Conservation (phyloP, 2,888 invertebrate species). For the Calliopum simillimum region DNA sequence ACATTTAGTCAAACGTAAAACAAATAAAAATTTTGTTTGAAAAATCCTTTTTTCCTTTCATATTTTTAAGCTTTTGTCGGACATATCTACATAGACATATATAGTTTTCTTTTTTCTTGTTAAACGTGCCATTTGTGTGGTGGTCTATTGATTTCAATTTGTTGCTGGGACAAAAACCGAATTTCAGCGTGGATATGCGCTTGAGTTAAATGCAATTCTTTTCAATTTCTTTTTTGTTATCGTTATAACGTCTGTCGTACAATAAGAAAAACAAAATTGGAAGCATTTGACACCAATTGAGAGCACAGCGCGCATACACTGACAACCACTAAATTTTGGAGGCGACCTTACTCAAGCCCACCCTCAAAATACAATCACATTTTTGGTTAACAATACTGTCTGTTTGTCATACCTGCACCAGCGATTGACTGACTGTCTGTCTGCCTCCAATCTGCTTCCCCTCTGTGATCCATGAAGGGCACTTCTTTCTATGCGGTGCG, state of each 20-base stretch:
- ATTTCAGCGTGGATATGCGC: conserved; percentile 42
- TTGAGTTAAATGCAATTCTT: conserved; percentile 49
- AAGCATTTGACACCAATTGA: conserved; percentile 33
- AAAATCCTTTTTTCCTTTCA: conserved; percentile 14
- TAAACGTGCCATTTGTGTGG: neutral
- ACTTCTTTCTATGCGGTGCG: neutral
- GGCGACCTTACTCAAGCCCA: neutral
- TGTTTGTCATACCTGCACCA: too few species aligned
- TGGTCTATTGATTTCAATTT: conserved; percentile 17
- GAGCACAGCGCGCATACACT: conserved; percentile 18
- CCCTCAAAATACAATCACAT: neutral
- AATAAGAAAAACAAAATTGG: too few species aligned
- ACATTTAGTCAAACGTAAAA: conserved; percentile 26
- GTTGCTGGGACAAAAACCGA: too few species aligned
- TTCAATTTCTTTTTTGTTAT: neutral
- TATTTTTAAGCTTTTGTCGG: neutral
- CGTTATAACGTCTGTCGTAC: neutral
- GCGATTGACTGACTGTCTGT: too few species aligned
- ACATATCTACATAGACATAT: too few species aligned
- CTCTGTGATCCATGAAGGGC: too few species aligned
- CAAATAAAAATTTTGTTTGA: conserved; percentile 28
- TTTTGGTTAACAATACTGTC: neutral
- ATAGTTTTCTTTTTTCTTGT: too few species aligned
- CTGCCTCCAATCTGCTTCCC: neutral
- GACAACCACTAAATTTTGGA: conserved; percentile 28